Evolutionary conservation across 37 sponge, comb jelly and placozoan genomes (phyloP).

Genomic region (Diacarnus erythraeanus): DNA sequence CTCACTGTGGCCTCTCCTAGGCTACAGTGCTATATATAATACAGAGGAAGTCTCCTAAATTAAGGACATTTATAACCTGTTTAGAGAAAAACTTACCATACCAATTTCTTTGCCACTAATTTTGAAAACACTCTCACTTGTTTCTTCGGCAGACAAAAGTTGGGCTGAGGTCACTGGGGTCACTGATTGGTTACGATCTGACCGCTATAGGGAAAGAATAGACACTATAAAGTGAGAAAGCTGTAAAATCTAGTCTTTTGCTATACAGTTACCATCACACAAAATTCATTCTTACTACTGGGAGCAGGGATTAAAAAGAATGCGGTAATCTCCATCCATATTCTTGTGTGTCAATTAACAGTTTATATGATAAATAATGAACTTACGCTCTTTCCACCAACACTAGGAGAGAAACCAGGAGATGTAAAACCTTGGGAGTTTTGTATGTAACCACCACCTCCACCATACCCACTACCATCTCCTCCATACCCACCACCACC

Average conservation of each 20-base stretch:
- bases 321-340: neutral
- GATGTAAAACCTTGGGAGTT: conserved; percentile 53
- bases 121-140: conserved; percentile 33
- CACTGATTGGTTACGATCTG: conserved; percentile 33
- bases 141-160: conserved; percentile 38
- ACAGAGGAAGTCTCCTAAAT: too few species aligned
- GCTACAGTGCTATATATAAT: too few species aligned
- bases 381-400: conserved; percentile 6
- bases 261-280: neutral
- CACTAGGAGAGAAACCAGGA: conserved; percentile 24
- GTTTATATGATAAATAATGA: neutral
- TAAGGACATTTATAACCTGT: neutral
- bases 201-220: neutral
- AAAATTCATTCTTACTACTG: neutral
- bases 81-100: conserved; percentile 45
- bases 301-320: too few species aligned
- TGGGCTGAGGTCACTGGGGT: conserved; percentile 77
- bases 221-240: too few species aligned
- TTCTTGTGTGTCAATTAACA: neutral
- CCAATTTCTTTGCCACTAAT: conserved; percentile 50
- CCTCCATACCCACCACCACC: conserved; percentile 38
- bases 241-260: neutral
- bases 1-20: too few species aligned
- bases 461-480: conserved; percentile 57
- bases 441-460: conserved; percentile 35